Percentiles rank a stretch among this genome's conserved stretches.
These are phyloP conservation scores for Mandrillus leucophaeus DNA, from an alignment of 2,113 vertebrate genomes.

Conservation along the genomic window DNA sequence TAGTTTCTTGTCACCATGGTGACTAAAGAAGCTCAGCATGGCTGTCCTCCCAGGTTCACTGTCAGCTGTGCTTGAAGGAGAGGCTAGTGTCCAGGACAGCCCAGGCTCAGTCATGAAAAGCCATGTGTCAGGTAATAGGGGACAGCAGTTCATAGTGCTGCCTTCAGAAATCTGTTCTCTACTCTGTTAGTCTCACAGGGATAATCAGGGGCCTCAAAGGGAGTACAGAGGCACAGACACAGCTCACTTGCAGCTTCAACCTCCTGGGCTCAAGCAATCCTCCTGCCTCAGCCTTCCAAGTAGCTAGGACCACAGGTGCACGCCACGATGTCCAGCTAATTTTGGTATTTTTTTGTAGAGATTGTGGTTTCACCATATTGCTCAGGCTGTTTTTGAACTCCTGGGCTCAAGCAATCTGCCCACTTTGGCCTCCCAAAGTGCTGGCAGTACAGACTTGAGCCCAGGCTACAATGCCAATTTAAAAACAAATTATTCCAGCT, in stretches of 20 bases:
- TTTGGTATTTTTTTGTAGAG: background rate
- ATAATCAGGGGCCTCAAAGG: background rate
- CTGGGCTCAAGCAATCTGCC: background rate
- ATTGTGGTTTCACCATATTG: background rate
- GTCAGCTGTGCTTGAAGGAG: background rate
- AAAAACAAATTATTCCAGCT: too few relatives aligned
- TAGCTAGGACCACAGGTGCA: background rate
- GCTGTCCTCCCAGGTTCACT: background rate
- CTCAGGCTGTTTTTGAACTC: background rate
- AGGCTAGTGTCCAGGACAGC: slow-evolving; percentile 5
- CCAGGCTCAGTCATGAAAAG: background rate
- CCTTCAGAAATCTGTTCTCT: background rate
- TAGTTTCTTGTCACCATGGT: slow-evolving; percentile 51
- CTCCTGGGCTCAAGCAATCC: background rate
- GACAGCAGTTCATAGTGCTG: background rate
- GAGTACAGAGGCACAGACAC: background rate
- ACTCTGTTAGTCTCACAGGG: background rate
- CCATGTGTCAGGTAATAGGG: background rate
- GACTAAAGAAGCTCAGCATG: background rate
- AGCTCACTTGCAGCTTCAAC: too few relatives aligned
- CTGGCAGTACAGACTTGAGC: too few relatives aligned
- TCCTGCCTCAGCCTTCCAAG: background rate
- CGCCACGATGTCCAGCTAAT: background rate
- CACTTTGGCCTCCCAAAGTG: too few relatives aligned
- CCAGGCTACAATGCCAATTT: too few relatives aligned